A percentile compares a stretch with the other conserved stretches of the same genome.
These are phyloP conservation scores for Chaunax sp. DNA, from an alignment of 2,797 vertebrate genomes.

Conservation along the genomic window DNA sequence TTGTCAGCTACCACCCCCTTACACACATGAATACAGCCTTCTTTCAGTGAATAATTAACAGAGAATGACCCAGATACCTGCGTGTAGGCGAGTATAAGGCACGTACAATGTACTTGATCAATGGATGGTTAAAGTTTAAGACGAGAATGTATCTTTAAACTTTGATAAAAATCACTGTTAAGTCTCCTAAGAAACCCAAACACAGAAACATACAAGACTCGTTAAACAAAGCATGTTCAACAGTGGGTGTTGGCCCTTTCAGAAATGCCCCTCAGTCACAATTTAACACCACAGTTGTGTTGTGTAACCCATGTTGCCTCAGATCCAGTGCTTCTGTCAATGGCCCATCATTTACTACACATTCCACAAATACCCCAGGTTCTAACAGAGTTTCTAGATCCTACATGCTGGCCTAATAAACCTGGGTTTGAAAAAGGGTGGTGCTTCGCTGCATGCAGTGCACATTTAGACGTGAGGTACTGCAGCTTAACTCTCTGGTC, in stretches of 20 bases:
- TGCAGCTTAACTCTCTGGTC: no score
- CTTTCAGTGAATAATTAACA: constrained; percentile 52
- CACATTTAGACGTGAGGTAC: no score
- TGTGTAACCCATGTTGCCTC: constrained; percentile 21
- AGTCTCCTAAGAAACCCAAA: constrained; percentile 5
- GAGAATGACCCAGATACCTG: constrained; percentile 41
- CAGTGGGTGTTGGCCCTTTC: constrained; percentile 32
- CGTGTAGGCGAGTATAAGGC: background rate
- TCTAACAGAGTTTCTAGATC: constrained; percentile 37
- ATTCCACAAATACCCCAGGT: constrained; percentile 60
- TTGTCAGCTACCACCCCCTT: background rate
- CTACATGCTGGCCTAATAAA: constrained; percentile 19
- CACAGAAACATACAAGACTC: background rate
- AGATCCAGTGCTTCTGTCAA: constrained; percentile 42
- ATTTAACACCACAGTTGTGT: constrained; percentile 42
- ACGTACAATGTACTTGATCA: constrained; percentile 2
- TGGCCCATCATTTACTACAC: constrained; percentile 44
- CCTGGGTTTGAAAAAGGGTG: background rate
- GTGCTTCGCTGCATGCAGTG: no score
- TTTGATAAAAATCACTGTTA: background rate
- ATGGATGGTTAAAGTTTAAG: background rate
- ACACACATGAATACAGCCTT: constrained; percentile 14
- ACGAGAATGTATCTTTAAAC: constrained; percentile 1
- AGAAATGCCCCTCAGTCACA: constrained; percentile 30
- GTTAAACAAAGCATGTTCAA: constrained; percentile 3